A percentile compares a stretch with the other conserved stretches of the same genome.
These are phyloP conservation scores for Macrosoma leucophasiata DNA, from an alignment of 2,888 invertebrate genomes.

Conservation along the genomic window DNA sequence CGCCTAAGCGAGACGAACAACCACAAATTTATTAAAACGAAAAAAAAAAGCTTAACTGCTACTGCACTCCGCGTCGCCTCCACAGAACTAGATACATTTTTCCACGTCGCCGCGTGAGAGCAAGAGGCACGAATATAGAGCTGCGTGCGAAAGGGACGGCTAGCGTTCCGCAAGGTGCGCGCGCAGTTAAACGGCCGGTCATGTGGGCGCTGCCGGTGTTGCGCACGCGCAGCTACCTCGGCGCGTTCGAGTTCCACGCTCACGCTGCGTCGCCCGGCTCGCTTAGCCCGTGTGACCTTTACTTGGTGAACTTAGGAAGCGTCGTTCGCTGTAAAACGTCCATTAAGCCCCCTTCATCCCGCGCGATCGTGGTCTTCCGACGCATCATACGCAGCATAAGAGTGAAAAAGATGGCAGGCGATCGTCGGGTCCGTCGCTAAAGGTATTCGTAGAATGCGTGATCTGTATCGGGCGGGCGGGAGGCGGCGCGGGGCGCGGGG, in stretches of 20 bases:
- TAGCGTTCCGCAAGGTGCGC: constrained; percentile 40
- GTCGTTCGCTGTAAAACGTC: constrained; percentile 69
- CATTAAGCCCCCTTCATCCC: constrained; percentile 66
- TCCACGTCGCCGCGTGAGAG: constrained; percentile 60
- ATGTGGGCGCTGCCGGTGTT: constrained; percentile 75
- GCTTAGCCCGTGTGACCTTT: constrained; percentile 72
- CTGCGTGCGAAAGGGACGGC: constrained; percentile 44
- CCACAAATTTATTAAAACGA: constrained; percentile 75
- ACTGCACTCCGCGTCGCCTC: constrained; percentile 73
- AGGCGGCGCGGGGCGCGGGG: constrained; percentile 62
- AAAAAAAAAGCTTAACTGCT: constrained; percentile 59
- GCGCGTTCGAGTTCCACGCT: constrained; percentile 66
- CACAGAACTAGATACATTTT: constrained; percentile 75
- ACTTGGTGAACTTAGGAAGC: constrained; percentile 74
- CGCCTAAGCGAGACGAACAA: constrained; percentile 70
- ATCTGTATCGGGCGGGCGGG: constrained; percentile 69
- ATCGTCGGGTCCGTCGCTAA: constrained; percentile 62
- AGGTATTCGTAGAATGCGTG: constrained; percentile 76
- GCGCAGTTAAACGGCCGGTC: constrained; percentile 62
- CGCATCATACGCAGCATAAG: constrained; percentile 52
- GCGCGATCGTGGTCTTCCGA: constrained; percentile 48
- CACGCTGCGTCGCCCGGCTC: constrained; percentile 66
- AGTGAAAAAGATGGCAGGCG: constrained; percentile 64
- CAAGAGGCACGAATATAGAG: constrained; percentile 30
- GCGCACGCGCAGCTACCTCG: constrained; percentile 71